Evolutionary conservation across 2,797 vertebrate genomes (phyloP), one percentile per base, ranked within the genome.

Genomic region (Catostomus latipinnis): DNA sequence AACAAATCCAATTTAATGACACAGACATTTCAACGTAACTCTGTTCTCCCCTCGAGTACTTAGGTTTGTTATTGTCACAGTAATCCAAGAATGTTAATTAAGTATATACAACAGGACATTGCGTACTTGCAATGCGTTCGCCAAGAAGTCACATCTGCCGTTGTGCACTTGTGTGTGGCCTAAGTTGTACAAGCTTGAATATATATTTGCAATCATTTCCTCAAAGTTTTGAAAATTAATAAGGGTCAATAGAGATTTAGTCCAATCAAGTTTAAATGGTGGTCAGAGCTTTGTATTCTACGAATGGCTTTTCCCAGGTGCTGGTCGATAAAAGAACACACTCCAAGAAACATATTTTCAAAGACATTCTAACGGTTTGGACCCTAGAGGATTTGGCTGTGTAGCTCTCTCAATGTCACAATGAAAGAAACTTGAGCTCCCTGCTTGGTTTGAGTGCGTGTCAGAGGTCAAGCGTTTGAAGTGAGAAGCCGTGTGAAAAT

Each of bases 401-500:
- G 78, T 72, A 74, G 78, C 63, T 81, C 80, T 75, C 71, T 84
- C 70, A 65, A 80, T 83, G 85, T 82, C 85, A 86, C 49, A 82
- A 86, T 86, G 75, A 86, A 86, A 86, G 85, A 82, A 84, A 66
- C 80, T 84, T 61, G 34, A 68, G 71, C 81, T 84, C 77, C 77
- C 85, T 13, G 61, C 82, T 54, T 82, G 83, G 85, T 86, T 86
- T 86, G 83, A 86, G 78, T 74, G 46, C 1, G 81, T 88, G 88
- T 93, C 89, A 91, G 22, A 86, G 93, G 90, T 91, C 86, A 88
- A 86, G 45, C 80, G 84, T 90, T 90, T 94, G 92, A 94, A 93
- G 93, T 91, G 86, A 87, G 92, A 92, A 93, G 93, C 88, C 90
- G 89, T 88, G 86, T 76, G 5, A 45, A 83, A 88, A 88, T 91